Base-by-base conservation (phyloP, 2,888 invertebrate species). In the Sinohyriopsis cumingii region DNA sequence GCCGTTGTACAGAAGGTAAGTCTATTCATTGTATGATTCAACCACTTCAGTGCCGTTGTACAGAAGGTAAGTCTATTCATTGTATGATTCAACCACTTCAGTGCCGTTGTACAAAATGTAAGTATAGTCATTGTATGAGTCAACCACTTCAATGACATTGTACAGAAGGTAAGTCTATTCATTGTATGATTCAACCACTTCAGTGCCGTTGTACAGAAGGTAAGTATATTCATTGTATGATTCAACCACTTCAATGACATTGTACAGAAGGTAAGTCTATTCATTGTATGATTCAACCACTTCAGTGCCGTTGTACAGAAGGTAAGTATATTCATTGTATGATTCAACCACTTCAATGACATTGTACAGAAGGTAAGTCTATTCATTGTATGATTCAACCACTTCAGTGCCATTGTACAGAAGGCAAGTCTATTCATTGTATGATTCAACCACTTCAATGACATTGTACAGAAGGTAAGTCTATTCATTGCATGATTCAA, bases 1-100 rank as follows among this genome's bases (percentile, higher is more conserved):
- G 75, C 75, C 22, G 33, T 77, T 4, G 80, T 81, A 5, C 80
- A 81, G 59, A 80, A 78, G 69, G 79, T 77, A 60, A 53, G 69
- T 59, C 3, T 28, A 5, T n/a, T n/a, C n/a, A n/a, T n/a, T n/a
- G n/a, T n/a, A n/a, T n/a, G n/a, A n/a, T n/a, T 73, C 28, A 70
- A 68, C 73, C 69, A 75, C 63, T 69, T 77, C 28, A 75, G 65
- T 64, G 77, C 75, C n/a, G 33, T 77, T 5, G 81, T 81, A 5
- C 81, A 81, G 56, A 81, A 79, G 69, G 80, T 77, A 60, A 28
- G 20, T 22, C 1, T 15, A 45, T 12, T 45, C 12, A 12, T 12
- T 65, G 77, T 73, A 19, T 75, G 75, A 5, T 73, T 73, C 54
- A 69, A 68, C 72, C 69, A 75, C 63, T 69, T 77, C 28, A 75